Percentiles rank a stretch among this genome's conserved stretches.
Evolutionary conservation across 2,888 invertebrate genomes (phyloP).

Genomic region (Dasypolia templi): DNA sequence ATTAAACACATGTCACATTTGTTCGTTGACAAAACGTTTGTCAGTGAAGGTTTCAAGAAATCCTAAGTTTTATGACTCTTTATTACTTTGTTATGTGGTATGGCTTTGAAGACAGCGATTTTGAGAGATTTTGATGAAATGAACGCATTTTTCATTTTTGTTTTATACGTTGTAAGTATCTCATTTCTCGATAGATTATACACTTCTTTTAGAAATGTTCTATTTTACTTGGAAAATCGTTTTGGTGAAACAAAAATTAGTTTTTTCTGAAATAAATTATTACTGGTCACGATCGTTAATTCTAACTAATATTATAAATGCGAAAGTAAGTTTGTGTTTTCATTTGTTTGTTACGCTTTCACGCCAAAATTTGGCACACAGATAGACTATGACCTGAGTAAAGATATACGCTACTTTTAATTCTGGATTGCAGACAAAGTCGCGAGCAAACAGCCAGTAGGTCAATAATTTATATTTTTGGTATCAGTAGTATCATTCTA

Average conservation of each 20-base stretch:
- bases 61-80: constrained; percentile 74
- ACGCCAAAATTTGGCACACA: too few relatives aligned
- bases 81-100: constrained; percentile 55
- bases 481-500: not conserved
- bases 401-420: too few relatives aligned
- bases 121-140: not conserved
- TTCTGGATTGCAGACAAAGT: too few relatives aligned
- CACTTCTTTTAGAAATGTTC: too few relatives aligned
- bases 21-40: constrained; percentile 71
- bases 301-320: too few relatives aligned
- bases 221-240: too few relatives aligned
- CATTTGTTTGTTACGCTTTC: too few relatives aligned
- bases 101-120: constrained; percentile 65
- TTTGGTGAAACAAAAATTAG: too few relatives aligned
- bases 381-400: too few relatives aligned
- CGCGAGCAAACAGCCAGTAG: too few relatives aligned
- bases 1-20: constrained; percentile 71
- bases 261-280: too few relatives aligned
- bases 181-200: not conserved
- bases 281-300: not conserved
- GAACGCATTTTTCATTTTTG: not conserved
- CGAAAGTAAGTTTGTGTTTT: too few relatives aligned
- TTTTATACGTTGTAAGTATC: not conserved
- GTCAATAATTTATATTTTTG: not conserved
- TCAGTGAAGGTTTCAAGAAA: constrained; percentile 74